Base-by-base conservation (phyloP, 2,113 vertebrate species). In the Thamnaconus septentrionalis region DNA sequence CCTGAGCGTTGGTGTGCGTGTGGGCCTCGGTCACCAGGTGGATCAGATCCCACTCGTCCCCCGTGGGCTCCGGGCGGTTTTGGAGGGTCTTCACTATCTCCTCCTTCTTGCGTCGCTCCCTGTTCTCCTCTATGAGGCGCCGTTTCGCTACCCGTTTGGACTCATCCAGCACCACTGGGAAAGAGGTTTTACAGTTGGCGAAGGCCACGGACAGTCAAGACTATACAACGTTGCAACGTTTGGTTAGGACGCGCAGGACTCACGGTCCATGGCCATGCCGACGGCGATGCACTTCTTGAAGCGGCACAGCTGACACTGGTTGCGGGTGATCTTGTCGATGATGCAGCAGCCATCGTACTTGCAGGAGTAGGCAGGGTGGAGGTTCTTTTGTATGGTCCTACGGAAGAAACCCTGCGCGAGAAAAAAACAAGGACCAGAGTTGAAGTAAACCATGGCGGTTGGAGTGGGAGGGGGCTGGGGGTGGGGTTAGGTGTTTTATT, bases 291-390 rank as follows among this genome's bases (percentile, higher is more conserved):
- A 98, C 88, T 98, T 98, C 92, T 96, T 97, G 90, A 98, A 98
- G 91, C 97, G 96, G 80, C 97, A 98, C 44, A 98, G 94, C 93
- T 98, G 96, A 88, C 97, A 98, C 91, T 98, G 97, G 89, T 98
- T 98, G 86, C 96, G 94, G 71, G 96, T 98, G 90, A 98, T 97
- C 92, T 98, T 98, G 90, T 98, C 96, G 12, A 98, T 97, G 93
- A 96, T 94, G 59, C 96, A 98, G 93, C 96, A 96, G 88, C 95
- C 94, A 88, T 98, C 96, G 67, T 97, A 98, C 51, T 98, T 98
- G 84, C 96, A 98, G 82, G 94, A 96, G 89, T 98, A 98, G 68
- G 91, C 84, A 59, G 96, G 95, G 81, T 98, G 95, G 83, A 98
- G 92, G 90, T 97, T 98, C 93, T 98, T 98, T 88, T 98, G 96